Evolutionary conservation across 1,140 invertebrate species (phyloP), one percentile per base, ranked within the genome.

Genomic region (Ostrea denselamellosa): DNA sequence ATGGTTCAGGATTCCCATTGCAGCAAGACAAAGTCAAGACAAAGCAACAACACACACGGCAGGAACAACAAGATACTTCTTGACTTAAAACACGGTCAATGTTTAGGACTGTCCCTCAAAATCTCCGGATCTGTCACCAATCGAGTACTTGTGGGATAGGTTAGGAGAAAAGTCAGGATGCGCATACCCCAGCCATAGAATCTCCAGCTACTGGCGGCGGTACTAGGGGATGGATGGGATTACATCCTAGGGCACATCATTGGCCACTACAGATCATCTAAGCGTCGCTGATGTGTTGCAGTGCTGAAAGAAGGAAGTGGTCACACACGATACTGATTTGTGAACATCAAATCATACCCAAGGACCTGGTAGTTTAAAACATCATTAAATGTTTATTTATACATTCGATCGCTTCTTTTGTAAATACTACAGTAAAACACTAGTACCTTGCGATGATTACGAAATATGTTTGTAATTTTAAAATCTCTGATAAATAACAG

Each of bases 61-160:
- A n/a, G 0, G n/a, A 68, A 7, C 65, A 68, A 8, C n/a, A 22
- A 68, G 65, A 28, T 7, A 22, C 22, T 4, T 68, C 65, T 10
- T 68, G 65, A 68, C 22, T 7, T 0, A 88, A 52, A 83, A 91
- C 14, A 87, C 86, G 22, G 68, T 92, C 44, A 22, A 71, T 86
- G 68, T 90, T 65, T 8, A 92, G n/a, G 65, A 65, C 51, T 92
- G 92, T 89, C 90, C 90, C 17, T 84, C 90, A 28, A 53, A 65
- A 53, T 89, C 85, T 22, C 90, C 90, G 22, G 92, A 92, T 89
- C 53, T 92, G 2, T 92, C 90, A 51, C 92, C 90, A 1, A 91
- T 92, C 62, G 90, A 92, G 87, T 88, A 92, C 68, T 52, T 92
- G 14, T 92, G 90, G 91, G 89, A 87, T 86, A 22, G 85, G 65